Percentiles rank a stretch among this genome's conserved stretches.
Conservation (phyloP, 2,113 vertebrate species). For the Pontoporia blainvillei region DNA sequence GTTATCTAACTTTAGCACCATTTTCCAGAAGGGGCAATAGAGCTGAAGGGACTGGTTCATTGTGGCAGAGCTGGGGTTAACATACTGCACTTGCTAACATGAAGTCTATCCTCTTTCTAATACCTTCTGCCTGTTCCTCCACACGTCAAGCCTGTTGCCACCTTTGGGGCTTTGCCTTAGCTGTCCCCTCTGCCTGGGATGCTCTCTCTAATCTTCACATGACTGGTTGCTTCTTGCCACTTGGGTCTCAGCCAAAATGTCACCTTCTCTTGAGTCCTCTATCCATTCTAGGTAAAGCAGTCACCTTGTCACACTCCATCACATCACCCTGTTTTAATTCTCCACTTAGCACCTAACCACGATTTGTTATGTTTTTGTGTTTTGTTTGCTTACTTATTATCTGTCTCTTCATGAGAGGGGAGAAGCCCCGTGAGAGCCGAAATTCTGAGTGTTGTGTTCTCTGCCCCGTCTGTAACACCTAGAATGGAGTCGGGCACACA, state of each 20-base stretch:
- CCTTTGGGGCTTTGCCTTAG: neutral
- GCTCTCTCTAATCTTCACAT: neutral
- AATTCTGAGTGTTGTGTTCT: neutral
- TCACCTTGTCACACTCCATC: neutral
- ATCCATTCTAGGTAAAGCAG: neutral
- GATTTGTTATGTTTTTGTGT: neutral
- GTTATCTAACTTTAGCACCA: neutral
- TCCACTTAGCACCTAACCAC: neutral
- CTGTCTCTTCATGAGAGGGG: neutral
- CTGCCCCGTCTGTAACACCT: neutral
- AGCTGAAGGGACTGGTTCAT: neutral
- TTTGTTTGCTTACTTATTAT: neutral
- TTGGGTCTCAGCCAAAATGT: neutral
- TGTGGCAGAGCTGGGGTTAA: neutral
- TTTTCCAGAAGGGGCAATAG: neutral
- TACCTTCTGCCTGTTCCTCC: neutral
- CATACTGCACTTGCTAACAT: neutral
- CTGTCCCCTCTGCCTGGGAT: neutral
- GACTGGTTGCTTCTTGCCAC: neutral
- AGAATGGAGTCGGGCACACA: neutral
- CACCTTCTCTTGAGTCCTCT: neutral
- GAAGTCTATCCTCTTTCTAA: neutral
- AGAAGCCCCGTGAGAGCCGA: neutral
- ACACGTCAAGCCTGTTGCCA: neutral
- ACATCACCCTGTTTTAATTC: neutral